phyloP scores from a whole-genome alignment of 1,140 invertebrate genomes.

The Hyles euphorbiae region DNA sequence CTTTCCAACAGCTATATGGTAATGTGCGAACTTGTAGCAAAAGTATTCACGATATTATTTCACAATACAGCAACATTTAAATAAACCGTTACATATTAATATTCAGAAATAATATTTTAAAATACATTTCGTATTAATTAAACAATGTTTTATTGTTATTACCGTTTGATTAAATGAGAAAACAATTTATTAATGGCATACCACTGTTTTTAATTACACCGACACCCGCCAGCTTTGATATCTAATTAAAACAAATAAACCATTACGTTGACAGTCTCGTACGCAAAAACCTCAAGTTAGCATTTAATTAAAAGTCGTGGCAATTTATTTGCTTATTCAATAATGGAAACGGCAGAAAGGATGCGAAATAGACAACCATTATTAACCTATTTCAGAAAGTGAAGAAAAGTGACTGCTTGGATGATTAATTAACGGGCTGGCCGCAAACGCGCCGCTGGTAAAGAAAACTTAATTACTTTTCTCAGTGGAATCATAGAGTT shows the following conservation, averaged over 20 bases:
- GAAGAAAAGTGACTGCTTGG: conserved; percentile 45
- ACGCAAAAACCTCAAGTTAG: conserved; percentile 20
- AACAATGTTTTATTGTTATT: no score
- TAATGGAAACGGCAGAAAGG: conserved; percentile 45
- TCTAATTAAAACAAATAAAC: conserved; percentile 1
- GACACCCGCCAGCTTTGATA: background rate
- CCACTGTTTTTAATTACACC: no score
- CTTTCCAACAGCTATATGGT: no score
- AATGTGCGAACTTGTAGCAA: no score
- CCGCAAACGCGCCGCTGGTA: conserved; percentile 45
- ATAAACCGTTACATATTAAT: no score
- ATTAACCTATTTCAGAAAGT: conserved; percentile 58
- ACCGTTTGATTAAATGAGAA: no score
- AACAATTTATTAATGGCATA: no score
- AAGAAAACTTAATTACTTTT: conserved; percentile 67
- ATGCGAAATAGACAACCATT: conserved; percentile 55
- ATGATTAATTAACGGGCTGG: conserved; percentile 62
- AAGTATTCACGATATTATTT: no score
- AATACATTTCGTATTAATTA: no score
- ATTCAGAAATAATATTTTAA: no score
- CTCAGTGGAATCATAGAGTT: conserved; percentile 56
- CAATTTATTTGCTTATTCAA: conserved; percentile 52
- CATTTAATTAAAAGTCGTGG: conserved; percentile 39
- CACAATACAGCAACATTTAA: no score
- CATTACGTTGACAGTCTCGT: conserved; percentile 4